Evolutionary conservation across 2,888 invertebrate species (phyloP), one percentile per base, ranked within the genome.

Genomic region (Fragum sueziense): DNA sequence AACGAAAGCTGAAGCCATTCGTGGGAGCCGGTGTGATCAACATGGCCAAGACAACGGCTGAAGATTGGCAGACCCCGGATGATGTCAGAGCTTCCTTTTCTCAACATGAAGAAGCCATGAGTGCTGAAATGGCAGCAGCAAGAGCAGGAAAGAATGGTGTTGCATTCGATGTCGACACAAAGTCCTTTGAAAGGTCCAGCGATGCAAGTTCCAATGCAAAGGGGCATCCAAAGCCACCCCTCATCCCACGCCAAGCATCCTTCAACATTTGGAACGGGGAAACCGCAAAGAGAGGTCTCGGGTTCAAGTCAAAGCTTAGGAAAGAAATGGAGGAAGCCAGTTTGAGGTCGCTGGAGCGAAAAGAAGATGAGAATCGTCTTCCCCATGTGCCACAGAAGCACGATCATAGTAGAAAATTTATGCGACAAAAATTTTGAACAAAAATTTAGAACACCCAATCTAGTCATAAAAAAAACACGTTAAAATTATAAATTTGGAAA

Each of bases 241-340:
- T 67, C 2, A 67, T 67, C n/a, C 69, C 69, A 1, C 69, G 52
- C 11, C 69, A 69, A 47, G 51, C 52, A 29, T 25, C 51, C 33
- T 52, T 31, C 52, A 69, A 51, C 20, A 52, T 31, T 52, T 69
- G 69, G 69, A 69, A 69, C 25, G 69, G 69, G 2, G 69, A 69
- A 25, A 69, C 69, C 11, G 69, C 69, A 1, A 69, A 69, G 27
- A 27, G 51, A 69, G 69, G 69, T 17, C 52, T 69, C 29, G 69
- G 69, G 52, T 69, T 69, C 22, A 69, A 69, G 69, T 69, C 69
- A 20, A 69, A 69, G 52, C 29, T 69, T 3, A 11, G 69, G 6
- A 51, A 52, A 17, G 69, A 69, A n/a, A 52, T 52, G 51, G 69
- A 69, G 31, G 69, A 51, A 69, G 69, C 69, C 6, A 69, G 69